Evolutionary conservation across 2,797 vertebrate genomes (phyloP).

Genomic region (Dendrocincla tyrannina): DNA sequence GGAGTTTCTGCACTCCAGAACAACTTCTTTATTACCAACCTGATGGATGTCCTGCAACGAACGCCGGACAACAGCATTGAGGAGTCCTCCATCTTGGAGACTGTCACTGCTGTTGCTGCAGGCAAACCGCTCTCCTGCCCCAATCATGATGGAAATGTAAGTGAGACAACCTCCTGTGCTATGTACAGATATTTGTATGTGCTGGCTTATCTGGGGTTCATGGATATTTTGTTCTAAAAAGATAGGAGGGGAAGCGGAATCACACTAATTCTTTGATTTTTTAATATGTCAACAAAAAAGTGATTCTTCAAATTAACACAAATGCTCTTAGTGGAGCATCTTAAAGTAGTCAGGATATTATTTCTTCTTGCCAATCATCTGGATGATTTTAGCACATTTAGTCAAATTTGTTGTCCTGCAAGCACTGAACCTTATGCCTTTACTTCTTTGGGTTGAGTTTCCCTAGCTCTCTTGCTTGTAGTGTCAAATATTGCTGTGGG

Average conservation of each 20-base stretch:
- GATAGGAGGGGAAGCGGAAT: background rate
- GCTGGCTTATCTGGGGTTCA: background rate
- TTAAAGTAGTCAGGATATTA: background rate
- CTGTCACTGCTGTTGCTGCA: slow-evolving; percentile 83
- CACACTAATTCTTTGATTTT: background rate
- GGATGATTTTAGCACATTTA: background rate
- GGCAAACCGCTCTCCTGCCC: slow-evolving; percentile 93
- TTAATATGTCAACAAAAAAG: background rate
- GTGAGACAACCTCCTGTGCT: slow-evolving; percentile 37
- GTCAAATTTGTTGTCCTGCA: background rate
- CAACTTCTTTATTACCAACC: slow-evolving; percentile 99
- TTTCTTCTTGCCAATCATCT: background rate
- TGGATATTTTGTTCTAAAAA: background rate
- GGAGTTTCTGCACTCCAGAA: slow-evolving; percentile 97
- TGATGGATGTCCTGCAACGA: slow-evolving; percentile 98
- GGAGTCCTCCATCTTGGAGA: slow-evolving; percentile 85
- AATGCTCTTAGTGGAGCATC: background rate
- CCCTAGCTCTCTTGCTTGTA: background rate
- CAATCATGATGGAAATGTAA: slow-evolving; percentile 95
- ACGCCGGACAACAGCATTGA: slow-evolving; percentile 86
- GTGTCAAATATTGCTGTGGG: background rate
- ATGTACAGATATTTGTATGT: background rate
- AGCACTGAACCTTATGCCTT: background rate
- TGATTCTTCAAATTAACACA: background rate
- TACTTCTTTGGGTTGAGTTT: background rate